Conservation (phyloP, 2,113 vertebrate species). For the Neoarius graeffei region DNA sequence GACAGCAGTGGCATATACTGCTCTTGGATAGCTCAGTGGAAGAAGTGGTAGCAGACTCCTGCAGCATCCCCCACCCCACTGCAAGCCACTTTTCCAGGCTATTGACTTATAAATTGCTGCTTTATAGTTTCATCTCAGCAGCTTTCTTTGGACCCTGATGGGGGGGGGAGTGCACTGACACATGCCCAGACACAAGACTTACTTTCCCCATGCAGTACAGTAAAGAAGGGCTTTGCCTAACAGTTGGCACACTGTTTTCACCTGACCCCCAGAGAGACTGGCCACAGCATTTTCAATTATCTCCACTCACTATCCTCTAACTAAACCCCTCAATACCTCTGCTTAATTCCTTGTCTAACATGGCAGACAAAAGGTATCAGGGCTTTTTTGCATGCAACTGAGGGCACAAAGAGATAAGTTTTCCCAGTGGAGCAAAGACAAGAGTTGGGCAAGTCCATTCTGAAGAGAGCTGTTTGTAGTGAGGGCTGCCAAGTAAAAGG, state of each 20-base stretch:
- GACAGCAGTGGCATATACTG: too few species aligned
- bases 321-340: too few species aligned
- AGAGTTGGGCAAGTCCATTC: too few species aligned
- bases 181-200: constrained; percentile 74
- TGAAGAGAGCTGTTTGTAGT: too few species aligned
- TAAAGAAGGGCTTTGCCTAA: constrained; percentile 70
- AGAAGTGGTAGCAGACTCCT: constrained; percentile 45
- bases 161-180: constrained; percentile 43
- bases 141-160: constrained; percentile 58
- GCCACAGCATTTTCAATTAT: constrained; percentile 70
- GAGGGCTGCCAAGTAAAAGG: too few species aligned
- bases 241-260: constrained; percentile 81
- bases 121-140: constrained; percentile 71
- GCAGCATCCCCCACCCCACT: constrained; percentile 55
- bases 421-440: too few species aligned
- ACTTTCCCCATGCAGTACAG: constrained; percentile 73
- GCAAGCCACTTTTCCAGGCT: constrained; percentile 64
- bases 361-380: too few species aligned
- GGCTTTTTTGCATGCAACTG: too few species aligned
- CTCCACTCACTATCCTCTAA: constrained; percentile 60
- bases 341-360: too few species aligned
- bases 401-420: too few species aligned
- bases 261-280: constrained; percentile 75
- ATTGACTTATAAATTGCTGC: constrained; percentile 77
- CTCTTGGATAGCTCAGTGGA: constrained; percentile 57